Conservation (phyloP, 2,888 invertebrate genomes). For the Thymelicus acteon region DNA sequence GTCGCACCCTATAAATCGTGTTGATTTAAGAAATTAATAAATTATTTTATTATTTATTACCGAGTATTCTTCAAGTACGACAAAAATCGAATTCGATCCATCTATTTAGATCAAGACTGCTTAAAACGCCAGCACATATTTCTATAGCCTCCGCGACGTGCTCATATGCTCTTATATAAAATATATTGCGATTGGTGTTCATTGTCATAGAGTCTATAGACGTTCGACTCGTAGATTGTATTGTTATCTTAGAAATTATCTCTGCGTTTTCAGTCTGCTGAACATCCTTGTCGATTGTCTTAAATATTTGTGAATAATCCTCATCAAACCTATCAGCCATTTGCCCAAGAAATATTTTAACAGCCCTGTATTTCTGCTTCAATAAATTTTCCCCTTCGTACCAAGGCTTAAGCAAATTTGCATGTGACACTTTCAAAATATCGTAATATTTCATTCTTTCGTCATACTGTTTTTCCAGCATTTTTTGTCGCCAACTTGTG, state of each 20-base stretch:
- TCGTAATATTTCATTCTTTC: slow-evolving; percentile 70
- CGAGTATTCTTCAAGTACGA: slow-evolving; percentile 39
- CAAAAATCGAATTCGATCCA: slow-evolving; percentile 78
- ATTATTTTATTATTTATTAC: too few species aligned
- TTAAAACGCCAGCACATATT: slow-evolving; percentile 65
- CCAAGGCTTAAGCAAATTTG: slow-evolving; percentile 68
- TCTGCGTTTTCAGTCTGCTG: slow-evolving; percentile 22
- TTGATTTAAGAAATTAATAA: too few species aligned
- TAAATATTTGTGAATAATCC: slow-evolving; percentile 54
- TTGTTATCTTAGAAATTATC: slow-evolving; percentile 21
- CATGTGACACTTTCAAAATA: slow-evolving; percentile 57
- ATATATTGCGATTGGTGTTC: slow-evolving; percentile 54
- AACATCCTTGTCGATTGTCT: slow-evolving; percentile 39
- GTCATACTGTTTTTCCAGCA: slow-evolving; percentile 67
- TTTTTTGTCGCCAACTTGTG: slow-evolving; percentile 63
- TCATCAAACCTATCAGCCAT: slow-evolving; percentile 65
- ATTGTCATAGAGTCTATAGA: slow-evolving; percentile 19
- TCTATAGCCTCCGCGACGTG: slow-evolving; percentile 63
- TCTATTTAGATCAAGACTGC: slow-evolving; percentile 71
- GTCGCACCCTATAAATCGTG: too few species aligned
- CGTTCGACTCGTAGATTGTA: slow-evolving; percentile 7
- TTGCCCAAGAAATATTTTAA: slow-evolving; percentile 58
- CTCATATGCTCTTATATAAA: slow-evolving; percentile 63
- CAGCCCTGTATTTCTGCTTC: slow-evolving; percentile 61
- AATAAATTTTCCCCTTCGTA: slow-evolving; percentile 61